Conservation (phyloP, 2,797 vertebrate species). For the Falco peregrinus region DNA sequence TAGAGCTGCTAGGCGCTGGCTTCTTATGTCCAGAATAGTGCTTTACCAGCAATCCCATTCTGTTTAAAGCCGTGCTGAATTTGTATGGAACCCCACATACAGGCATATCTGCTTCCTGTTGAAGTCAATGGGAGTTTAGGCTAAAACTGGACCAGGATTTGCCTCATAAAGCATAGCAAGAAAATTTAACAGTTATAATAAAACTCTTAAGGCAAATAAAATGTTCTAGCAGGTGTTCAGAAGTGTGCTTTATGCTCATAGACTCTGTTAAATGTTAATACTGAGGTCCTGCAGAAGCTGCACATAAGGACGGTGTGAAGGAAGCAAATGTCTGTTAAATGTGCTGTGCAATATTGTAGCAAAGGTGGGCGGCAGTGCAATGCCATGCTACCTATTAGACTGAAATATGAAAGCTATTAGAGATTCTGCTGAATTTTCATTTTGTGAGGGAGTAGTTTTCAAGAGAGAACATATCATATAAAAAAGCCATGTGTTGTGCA, state of each 20-base stretch:
- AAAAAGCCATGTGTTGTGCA: slow-evolving; percentile 48
- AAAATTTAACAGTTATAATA: slow-evolving; percentile 71
- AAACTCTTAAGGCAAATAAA: slow-evolving; percentile 78
- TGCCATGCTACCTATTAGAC: slow-evolving; percentile 58
- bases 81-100: slow-evolving; percentile 24
- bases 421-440: slow-evolving; percentile 73
- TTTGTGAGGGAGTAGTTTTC: slow-evolving; percentile 69
- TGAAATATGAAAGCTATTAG: slow-evolving; percentile 78
- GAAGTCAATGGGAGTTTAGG: slow-evolving; percentile 5
- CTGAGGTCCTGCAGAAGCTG: slow-evolving; percentile 57
- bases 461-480: slow-evolving; percentile 23
- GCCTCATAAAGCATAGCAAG: slow-evolving; percentile 71
- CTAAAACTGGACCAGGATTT: slow-evolving; percentile 39
- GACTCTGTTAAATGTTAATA: slow-evolving; percentile 73
- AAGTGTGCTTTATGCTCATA: slow-evolving; percentile 72
- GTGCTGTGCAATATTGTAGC: slow-evolving; percentile 59
- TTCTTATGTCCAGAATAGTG: not conserved
- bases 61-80: slow-evolving; percentile 55
- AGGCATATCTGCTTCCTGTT: not conserved
- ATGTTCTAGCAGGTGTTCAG: slow-evolving; percentile 74
- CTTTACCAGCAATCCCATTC: slow-evolving; percentile 1
- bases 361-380: slow-evolving; percentile 61
- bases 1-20: not conserved
- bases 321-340: slow-evolving; percentile 65
- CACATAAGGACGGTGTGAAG: slow-evolving; percentile 29